Conservation (phyloP, 1,140 invertebrate genomes). For the Acromyrmex echinatior region DNA sequence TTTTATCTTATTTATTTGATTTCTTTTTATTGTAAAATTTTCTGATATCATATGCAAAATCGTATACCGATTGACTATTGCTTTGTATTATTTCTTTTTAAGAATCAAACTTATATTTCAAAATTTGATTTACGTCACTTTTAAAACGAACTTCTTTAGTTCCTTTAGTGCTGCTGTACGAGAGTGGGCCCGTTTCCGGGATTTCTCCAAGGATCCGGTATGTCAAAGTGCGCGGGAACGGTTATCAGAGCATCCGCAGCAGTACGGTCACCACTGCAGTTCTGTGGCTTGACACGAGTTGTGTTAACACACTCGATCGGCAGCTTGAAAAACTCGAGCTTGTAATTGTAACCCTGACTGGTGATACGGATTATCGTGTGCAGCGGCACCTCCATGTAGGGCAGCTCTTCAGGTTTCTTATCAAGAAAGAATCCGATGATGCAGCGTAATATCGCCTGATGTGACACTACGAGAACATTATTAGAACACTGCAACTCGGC, state of each 20-base stretch:
- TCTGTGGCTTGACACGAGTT: slow-evolving; percentile 90
- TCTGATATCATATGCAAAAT: background rate
- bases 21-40: background rate
- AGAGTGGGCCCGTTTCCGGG: slow-evolving; percentile 82
- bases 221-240: slow-evolving; percentile 91
- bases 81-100: background rate
- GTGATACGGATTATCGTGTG: slow-evolving; percentile 96
- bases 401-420: slow-evolving; percentile 93
- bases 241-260: slow-evolving; percentile 90
- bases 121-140: slow-evolving; percentile 21
- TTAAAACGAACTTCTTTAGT: background rate
- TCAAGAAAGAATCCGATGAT: slow-evolving; percentile 96
- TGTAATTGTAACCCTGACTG: slow-evolving; percentile 94
- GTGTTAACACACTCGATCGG: slow-evolving; percentile 95
- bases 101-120: background rate
- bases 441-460: slow-evolving; percentile 97
- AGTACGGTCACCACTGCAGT: slow-evolving; percentile 89
- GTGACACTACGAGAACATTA: slow-evolving; percentile 95
- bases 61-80: background rate
- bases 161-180: slow-evolving; percentile 83
- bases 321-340: slow-evolving; percentile 92
- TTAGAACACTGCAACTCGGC: slow-evolving; percentile 93
- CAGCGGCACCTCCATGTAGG: slow-evolving; percentile 96
- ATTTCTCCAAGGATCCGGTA: slow-evolving; percentile 86
- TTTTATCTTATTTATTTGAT: background rate